A percentile compares a stretch with the other conserved stretches of the same genome.
Evolutionary conservation across 2,888 invertebrate species (phyloP).

Genomic region (Leptarthrus brevirostris): DNA sequence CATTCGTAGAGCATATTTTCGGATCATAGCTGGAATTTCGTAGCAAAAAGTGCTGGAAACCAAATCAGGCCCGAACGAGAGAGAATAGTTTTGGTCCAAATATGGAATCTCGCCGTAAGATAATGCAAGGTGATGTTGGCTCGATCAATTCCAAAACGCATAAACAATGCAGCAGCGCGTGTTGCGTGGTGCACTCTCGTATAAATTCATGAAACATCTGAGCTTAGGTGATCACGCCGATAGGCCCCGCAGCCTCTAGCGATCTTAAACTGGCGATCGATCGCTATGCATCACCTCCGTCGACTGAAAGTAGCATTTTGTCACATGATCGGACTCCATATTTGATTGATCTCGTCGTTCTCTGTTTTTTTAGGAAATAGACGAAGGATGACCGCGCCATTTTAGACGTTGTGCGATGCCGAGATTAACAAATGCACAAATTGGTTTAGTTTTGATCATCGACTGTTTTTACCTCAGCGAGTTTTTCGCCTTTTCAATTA

Average conservation of each 20-base stretch:
- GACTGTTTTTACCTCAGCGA: conserved; percentile 12
- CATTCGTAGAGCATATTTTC: conserved; percentile 19
- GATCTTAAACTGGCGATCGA: neutral
- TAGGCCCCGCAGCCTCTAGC: neutral
- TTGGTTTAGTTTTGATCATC: conserved; percentile 47
- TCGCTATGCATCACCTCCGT: conserved; percentile 26
- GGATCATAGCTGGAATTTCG: conserved; percentile 20
- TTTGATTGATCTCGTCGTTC: conserved; percentile 47
- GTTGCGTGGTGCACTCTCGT: conserved; percentile 48
- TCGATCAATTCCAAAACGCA: conserved; percentile 26
- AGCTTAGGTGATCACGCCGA: conserved; percentile 11
- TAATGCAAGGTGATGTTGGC: conserved; percentile 28
- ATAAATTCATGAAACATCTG: conserved; percentile 43
- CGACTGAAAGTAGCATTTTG: conserved; percentile 48
- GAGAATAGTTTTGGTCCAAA: conserved; percentile 29
- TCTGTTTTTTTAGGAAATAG: conserved; percentile 34
- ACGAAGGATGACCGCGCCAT: conserved; percentile 41
- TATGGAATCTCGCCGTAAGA: conserved; percentile 17
- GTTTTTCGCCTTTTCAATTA: conserved; percentile 38
- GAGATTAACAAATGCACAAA: conserved; percentile 47
- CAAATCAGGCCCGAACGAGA: conserved; percentile 14
- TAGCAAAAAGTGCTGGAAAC: conserved; percentile 1
- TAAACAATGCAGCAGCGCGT: conserved; percentile 53
- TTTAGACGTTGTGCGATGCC: conserved; percentile 35
- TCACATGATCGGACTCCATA: conserved; percentile 48